Base-by-base conservation (phyloP, 2,888 invertebrate genomes). In the Cheiracanthium punctorium region DNA sequence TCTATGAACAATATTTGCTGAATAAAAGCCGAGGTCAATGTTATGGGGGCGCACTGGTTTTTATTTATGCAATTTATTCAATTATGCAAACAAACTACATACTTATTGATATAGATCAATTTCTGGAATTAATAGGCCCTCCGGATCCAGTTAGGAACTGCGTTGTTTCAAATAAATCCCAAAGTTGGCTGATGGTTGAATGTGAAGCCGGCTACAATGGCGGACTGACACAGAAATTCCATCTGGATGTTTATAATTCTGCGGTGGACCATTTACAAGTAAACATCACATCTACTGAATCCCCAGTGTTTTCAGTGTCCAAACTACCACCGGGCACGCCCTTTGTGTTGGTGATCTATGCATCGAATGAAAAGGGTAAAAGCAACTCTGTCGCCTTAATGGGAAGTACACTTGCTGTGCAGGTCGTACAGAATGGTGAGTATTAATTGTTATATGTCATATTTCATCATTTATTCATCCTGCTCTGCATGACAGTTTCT, bases 71-170 rank as follows among this genome's bases (percentile, higher is more conserved):
- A n/a, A n/a, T n/a, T n/a, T n/a, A n/a, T n/a, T n/a, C n/a, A n/a
- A n/a, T n/a, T n/a, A n/a, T n/a, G n/a, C n/a, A n/a, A n/a, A n/a
- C n/a, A n/a, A n/a, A 20, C 52, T 52, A 52, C 5, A 20, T 52
- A 52, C 14, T 52, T 24, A 24, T n/a, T 37, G 37, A 37, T 37
- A 10, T 37, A 37, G 37, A 37, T 37, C 37, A 37, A 37, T 37
- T 37, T 37, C 10, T 37, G 37, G 37, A 37, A 37, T 37, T 37
- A 37, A 37, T 92, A 97, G 97, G 97, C 90, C 95, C 96, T 14
- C 97, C 97, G 17, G 97, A 97, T 92, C 96, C 96, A 92, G 96
- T 96, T 8, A 96, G 96, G 92, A 97, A 97, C 92, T 97, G 97
- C 92, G 95, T 96, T 5, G 94, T 96, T 65, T 94, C 95, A 67